phyloP scores from a whole-genome alignment of 2,888 invertebrate species.

The Sinotaia quadrata region DNA sequence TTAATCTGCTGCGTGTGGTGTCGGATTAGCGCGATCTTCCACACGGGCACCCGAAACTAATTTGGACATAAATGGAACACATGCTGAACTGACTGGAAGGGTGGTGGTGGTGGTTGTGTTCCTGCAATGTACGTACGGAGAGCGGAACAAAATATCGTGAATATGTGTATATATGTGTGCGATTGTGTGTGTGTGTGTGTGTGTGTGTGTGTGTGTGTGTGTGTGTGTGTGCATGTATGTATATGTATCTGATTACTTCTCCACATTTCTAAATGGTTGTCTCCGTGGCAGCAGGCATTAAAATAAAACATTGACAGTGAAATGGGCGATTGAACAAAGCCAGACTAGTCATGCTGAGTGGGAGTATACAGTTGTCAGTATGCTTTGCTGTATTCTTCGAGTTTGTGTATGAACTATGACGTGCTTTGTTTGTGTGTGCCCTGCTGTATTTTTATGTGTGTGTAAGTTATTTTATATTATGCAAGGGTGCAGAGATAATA shows the following conservation, averaged over 20 bases:
- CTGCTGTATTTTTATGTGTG: too few species aligned
- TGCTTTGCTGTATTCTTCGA: too few species aligned
- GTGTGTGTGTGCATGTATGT: background rate
- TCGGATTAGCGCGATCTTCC: background rate
- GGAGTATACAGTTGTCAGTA: too few species aligned
- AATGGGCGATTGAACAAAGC: too few species aligned
- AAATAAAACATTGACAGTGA: too few species aligned
- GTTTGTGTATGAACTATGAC: too few species aligned
- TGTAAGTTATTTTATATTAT: too few species aligned
- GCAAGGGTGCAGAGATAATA: too few species aligned
- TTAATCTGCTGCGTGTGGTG: slow-evolving; percentile 15
- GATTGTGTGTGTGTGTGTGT: background rate
- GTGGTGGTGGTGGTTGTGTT: background rate
- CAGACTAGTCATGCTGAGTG: too few species aligned
- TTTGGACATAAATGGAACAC: background rate
- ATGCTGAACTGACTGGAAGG: background rate
- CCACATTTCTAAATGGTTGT: too few species aligned
- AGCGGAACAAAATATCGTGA: background rate
- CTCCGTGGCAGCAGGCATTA: too few species aligned
- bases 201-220: background rate
- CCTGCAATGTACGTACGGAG: background rate
- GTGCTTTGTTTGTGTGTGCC: too few species aligned
- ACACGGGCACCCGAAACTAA: background rate
- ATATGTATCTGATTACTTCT: background rate
- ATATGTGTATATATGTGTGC: background rate